Evolutionary conservation across 2,113 vertebrate genomes (phyloP).

Genomic region (Neolamprologus falcicula): DNA sequence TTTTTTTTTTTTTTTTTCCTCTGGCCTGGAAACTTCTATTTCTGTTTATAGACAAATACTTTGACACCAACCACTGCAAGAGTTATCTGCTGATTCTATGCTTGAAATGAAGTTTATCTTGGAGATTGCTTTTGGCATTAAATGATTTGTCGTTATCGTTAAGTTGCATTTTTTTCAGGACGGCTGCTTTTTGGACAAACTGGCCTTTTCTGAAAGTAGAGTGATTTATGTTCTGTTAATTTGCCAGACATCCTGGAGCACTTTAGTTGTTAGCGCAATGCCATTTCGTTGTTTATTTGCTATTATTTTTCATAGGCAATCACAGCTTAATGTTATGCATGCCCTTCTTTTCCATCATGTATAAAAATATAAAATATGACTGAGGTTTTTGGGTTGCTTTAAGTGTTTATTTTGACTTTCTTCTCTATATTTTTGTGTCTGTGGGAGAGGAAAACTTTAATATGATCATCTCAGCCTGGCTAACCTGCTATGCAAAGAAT

Average conservation of each 20-base stretch:
- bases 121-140: neutral
- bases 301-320: neutral
- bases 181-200: neutral
- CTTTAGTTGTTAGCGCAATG: neutral
- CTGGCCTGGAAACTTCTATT: accelerated
- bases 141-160: neutral
- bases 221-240: neutral
- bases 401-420: accelerated
- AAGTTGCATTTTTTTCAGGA: neutral
- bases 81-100: neutral
- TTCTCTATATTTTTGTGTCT: neutral
- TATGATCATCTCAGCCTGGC: accelerated
- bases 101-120: neutral
- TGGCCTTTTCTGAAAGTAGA: neutral
- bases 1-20: neutral
- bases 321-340: neutral
- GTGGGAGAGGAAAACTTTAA: neutral
- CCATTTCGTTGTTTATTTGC: neutral
- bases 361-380: neutral
- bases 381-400: neutral
- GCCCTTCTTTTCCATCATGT: neutral
- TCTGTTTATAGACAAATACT: neutral
- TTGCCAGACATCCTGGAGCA: neutral
- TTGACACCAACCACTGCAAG: neutral
- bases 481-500: neutral